A percentile compares a stretch with the other conserved stretches of the same genome.
These are phyloP conservation scores for Euthynnus affinis DNA, from an alignment of 2,797 vertebrate species.

Conservation along the genomic window DNA sequence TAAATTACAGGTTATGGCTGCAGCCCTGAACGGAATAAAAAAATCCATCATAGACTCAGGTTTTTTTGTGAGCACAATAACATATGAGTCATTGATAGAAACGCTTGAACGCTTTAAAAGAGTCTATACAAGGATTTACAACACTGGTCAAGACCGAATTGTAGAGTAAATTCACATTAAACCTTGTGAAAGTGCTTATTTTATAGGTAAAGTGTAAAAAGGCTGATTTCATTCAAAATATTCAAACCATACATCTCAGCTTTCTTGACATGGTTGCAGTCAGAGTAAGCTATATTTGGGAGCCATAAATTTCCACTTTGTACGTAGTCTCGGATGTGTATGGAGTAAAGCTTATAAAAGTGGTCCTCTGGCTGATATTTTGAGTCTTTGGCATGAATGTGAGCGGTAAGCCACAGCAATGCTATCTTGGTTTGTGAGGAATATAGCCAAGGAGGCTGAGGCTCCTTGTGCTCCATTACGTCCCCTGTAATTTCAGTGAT, in stretches of 20 bases:
- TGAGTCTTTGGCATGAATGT: constrained; percentile 80
- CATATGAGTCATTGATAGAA: constrained; percentile 72
- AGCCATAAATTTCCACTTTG: constrained; percentile 78
- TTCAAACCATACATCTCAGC: constrained; percentile 43
- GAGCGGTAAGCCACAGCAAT: constrained; percentile 85
- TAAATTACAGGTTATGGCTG: constrained; percentile 75
- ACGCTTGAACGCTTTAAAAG: constrained; percentile 31
- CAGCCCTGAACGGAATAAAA: constrained; percentile 54
- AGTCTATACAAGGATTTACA: constrained; percentile 49
- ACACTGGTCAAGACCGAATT: constrained; percentile 24
- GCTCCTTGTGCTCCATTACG: constrained; percentile 80
- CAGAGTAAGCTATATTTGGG: constrained; percentile 69
- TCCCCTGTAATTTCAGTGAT: constrained; percentile 86
- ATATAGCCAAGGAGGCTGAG: constrained; percentile 78
- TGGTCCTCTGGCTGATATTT: constrained; percentile 83
- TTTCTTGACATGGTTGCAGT: constrained; percentile 53
- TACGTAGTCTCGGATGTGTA: constrained; percentile 73
- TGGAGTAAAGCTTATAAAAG: constrained; percentile 80
- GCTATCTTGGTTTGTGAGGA: constrained; percentile 84
- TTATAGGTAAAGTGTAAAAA: constrained; percentile 41
- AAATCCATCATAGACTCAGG: constrained; percentile 35
- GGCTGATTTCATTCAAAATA: constrained; percentile 62
- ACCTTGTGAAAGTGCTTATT: constrained; percentile 51
- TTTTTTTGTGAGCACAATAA: constrained; percentile 63
- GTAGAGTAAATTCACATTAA: constrained; percentile 30